Base-by-base conservation (phyloP, 1,140 invertebrate species). In the Melanaphis sacchari region DNA sequence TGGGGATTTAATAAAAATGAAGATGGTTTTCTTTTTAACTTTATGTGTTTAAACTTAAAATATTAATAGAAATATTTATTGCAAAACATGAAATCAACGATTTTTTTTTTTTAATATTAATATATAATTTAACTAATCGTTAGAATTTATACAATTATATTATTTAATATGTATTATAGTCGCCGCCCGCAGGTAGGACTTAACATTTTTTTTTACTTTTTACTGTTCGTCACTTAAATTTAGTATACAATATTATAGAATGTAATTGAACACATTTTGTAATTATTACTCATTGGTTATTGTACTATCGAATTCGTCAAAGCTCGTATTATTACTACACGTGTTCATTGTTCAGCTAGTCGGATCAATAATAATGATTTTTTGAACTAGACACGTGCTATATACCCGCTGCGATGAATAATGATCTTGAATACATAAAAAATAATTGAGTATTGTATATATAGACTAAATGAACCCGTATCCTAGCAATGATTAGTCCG, bases 361-460 rank as follows among this genome's bases (percentile, higher is more conserved):
- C n/a, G 59, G 31, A 76, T 76, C n/a, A 76, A 76, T 76, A 76
- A n/a, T 76, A 76, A 76, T n/a, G 59, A 76, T n/a, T 76, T 76
- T 76, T n/a, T 5, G 15, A n/a, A 76, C 31, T n/a, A 76, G 59
- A n/a, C 59, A 22, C 59, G 59, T 76, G 59, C 59, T 76, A 76
- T 66, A 66, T 76, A 18, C 59, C 59, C 59, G 59, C 59, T n/a
- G 59, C 15, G 59, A 76, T 76, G 59, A 76, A 76, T 76, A 76
- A 76, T 76, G 59, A 76, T 76, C 36, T n/a, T n/a, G 59, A 76
- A 76, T 76, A n/a, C 21, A n/a, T n/a, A 31, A 76, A 66, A 76
- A 76, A 18, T 76, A 76, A 76, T n/a, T 18, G 15, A 66, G 3
- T n/a, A 76, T 76, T n/a, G 15, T 66, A 66, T 76, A n/a, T 66